Conservation (phyloP, 2,797 vertebrate genomes). For the Podarcis lilfordi region DNA sequence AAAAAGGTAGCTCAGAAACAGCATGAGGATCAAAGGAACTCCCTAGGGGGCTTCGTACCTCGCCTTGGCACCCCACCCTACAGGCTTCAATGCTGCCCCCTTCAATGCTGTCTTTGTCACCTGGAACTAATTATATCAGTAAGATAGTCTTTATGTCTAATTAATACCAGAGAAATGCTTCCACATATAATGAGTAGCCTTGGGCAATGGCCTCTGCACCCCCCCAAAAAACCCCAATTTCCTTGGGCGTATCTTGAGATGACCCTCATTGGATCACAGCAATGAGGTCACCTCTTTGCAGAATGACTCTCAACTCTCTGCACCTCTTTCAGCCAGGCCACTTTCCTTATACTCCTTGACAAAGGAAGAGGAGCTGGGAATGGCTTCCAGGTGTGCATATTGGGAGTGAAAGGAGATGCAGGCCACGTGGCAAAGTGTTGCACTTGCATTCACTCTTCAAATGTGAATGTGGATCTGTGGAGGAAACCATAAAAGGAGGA, state of each 20-base stretch:
- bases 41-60: constrained; percentile 1
- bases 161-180: constrained; percentile 60
- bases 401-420: neutral
- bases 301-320: neutral
- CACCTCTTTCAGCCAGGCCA: rapidly evolving
- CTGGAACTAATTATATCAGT: constrained; percentile 54
- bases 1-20: neutral
- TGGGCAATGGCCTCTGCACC: rapidly evolving
- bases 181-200: constrained; percentile 40
- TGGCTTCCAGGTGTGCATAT: neutral
- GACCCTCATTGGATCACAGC: neutral
- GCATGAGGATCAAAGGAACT: rapidly evolving
- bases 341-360: too few relatives aligned
- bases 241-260: rapidly evolving
- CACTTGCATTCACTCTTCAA: neutral
- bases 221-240: neutral
- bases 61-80: constrained; percentile 18
- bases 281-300: rapidly evolving
- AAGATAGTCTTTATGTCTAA: constrained; percentile 58
- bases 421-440: neutral
- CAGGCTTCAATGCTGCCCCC: constrained; percentile 57
- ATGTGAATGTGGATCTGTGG: neutral
- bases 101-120: constrained; percentile 63
- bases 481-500: neutral
- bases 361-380: neutral